phyloP scores from a whole-genome alignment of 64 coral and sea anemone species.

The Cladopsammia gracilis region DNA sequence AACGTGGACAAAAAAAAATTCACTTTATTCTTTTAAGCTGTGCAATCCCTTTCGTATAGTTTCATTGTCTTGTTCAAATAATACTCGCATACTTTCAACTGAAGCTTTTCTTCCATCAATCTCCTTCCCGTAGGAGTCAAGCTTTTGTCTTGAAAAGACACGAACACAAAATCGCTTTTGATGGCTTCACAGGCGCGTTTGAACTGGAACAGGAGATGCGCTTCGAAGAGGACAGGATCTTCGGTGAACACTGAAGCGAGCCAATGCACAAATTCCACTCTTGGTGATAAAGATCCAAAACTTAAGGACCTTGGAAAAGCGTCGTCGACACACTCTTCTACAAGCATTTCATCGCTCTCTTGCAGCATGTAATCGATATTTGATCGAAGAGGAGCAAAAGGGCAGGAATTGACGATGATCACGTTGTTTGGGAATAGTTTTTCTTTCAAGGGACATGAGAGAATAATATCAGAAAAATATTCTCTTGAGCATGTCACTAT shows the following conservation, averaged over 20 bases:
- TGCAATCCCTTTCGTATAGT: background rate
- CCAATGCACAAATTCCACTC: background rate
- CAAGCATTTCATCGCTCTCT: constrained; percentile 47
- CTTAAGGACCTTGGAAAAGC: constrained; percentile 50
- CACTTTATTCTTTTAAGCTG: background rate
- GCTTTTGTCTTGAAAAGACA: background rate
- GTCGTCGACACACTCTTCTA: background rate
- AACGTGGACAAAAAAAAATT: too few relatives aligned
- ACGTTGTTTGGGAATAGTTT: constrained; percentile 24
- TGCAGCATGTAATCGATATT: constrained; percentile 66
- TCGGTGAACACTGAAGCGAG: constrained; percentile 1
- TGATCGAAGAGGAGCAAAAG: constrained; percentile 29
- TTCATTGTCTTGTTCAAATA: constrained; percentile 9
- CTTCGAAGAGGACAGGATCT: constrained; percentile 15
- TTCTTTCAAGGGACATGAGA: background rate
- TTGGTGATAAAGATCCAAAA: constrained; percentile 6
- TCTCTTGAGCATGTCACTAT: constrained; percentile 10
- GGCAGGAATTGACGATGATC: constrained; percentile 13
- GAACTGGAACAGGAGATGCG: constrained; percentile 27
- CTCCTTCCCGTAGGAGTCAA: background rate
- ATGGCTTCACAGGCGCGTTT: constrained; percentile 6
- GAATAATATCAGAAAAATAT: constrained; percentile 36
- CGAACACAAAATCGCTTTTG: constrained; percentile 37
- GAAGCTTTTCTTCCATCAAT: constrained; percentile 1
- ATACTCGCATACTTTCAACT: background rate